These are phyloP conservation scores for Papilio elwesi DNA, from an alignment of 2,888 invertebrate genomes.

Conservation along the genomic window DNA sequence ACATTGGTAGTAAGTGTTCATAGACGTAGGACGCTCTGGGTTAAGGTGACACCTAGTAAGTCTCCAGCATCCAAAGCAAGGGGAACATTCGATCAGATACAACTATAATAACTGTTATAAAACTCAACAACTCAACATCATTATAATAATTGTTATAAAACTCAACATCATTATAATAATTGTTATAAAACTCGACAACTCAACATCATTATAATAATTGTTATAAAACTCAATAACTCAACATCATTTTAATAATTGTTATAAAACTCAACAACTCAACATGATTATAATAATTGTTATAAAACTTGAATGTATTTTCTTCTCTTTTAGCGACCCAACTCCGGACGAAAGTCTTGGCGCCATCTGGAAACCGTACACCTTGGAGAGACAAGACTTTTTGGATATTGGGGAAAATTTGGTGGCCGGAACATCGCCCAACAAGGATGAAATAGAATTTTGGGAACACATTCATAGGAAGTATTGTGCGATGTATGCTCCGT, in stretches of 20 bases:
- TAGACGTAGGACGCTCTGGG: too few relatives aligned
- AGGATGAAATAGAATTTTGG: constrained; percentile 59
- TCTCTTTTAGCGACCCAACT: constrained; percentile 57
- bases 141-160: not conserved
- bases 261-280: too few relatives aligned
- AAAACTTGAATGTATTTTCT: not conserved
- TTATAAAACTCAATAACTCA: too few relatives aligned
- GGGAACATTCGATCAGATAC: too few relatives aligned
- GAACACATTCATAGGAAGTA: constrained; percentile 55
- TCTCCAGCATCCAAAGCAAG: too few relatives aligned
- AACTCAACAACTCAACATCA: too few relatives aligned
- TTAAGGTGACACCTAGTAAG: too few relatives aligned
- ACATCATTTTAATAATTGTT: not conserved
- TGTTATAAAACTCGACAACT: too few relatives aligned
- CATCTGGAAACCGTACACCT: constrained; percentile 57
- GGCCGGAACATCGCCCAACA: constrained; percentile 49
- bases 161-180: not conserved
- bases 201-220: not conserved
- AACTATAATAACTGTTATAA: too few relatives aligned
- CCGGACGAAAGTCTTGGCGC: constrained; percentile 54
- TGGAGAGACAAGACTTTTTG: constrained; percentile 54
- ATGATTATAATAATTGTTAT: not conserved
- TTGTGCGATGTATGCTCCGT: constrained; percentile 45
- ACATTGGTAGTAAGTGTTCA: too few relatives aligned
- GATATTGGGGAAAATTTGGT: constrained; percentile 57